A percentile compares a stretch with the other conserved stretches of the same genome.
These are phyloP conservation scores for Pygocentrus nattereri DNA, from an alignment of 2,797 vertebrate species.

Conservation along the genomic window DNA sequence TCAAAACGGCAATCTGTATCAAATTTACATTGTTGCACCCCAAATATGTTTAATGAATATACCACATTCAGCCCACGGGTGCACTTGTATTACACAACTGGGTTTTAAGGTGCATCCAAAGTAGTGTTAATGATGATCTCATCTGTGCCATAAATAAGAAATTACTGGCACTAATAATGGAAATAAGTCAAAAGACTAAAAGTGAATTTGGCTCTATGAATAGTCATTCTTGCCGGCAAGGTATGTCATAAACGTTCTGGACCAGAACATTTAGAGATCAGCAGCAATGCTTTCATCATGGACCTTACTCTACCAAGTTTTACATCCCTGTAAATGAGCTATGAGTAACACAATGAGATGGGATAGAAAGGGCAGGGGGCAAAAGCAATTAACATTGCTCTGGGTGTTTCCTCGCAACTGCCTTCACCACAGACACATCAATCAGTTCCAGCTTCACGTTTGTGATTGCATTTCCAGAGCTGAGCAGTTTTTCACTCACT, in stretches of 20 bases:
- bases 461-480: neutral
- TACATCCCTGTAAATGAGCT: neutral
- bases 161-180: no score
- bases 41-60: no score
- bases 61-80: no score
- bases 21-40: no score
- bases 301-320: neutral
- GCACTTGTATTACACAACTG: neutral
- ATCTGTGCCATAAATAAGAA: neutral
- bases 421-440: conserved; percentile 24
- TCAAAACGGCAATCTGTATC: no score
- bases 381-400: conserved; percentile 26
- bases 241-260: neutral
- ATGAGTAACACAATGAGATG: neutral
- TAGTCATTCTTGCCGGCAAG: neutral
- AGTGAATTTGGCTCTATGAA: neutral
- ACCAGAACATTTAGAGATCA: neutral
- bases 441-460: conserved; percentile 2
- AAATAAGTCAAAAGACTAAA: neutral
- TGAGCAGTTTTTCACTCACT: neutral
- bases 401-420: neutral
- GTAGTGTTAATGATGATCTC: neutral
- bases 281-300: neutral
- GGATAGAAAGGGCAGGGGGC: neutral
- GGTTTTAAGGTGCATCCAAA: neutral